Evolutionary conservation across 2,888 invertebrate species (phyloP).

Genomic region (Rhimphoctona megacephalus): DNA sequence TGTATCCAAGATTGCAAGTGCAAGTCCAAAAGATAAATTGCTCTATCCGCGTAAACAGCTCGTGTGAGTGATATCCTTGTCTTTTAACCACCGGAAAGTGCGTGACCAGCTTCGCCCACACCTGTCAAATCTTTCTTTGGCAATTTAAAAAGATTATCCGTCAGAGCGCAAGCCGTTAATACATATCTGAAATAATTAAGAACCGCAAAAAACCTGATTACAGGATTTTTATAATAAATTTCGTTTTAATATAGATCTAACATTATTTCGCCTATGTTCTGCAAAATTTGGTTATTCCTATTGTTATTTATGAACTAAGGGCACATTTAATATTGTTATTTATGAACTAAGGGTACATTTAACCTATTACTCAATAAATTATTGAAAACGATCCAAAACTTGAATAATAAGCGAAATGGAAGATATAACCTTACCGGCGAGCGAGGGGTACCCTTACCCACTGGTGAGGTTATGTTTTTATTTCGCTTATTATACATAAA

Average conservation of each 20-base stretch:
- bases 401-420: too few relatives aligned
- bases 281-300: too few relatives aligned
- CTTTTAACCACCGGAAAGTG: constrained; percentile 97
- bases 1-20: constrained; percentile 95
- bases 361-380: too few relatives aligned
- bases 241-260: not conserved
- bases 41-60: constrained; percentile 95
- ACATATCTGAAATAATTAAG: constrained; percentile 86
- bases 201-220: not conserved
- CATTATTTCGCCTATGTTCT: too few relatives aligned
- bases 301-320: too few relatives aligned
- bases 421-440: too few relatives aligned
- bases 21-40: constrained; percentile 96
- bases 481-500: too few relatives aligned
- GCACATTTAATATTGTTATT: too few relatives aligned
- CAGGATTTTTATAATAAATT: not conserved
- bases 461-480: too few relatives aligned
- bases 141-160: constrained; percentile 87
- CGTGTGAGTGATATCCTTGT: constrained; percentile 93
- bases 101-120: constrained; percentile 95
- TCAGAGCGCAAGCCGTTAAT: constrained; percentile 93
- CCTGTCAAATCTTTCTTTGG: constrained; percentile 91
- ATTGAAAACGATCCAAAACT: too few relatives aligned
- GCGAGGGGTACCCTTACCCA: too few relatives aligned
- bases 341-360: too few relatives aligned